Evolutionary conservation across 2,113 vertebrate species (phyloP), one percentile per base, ranked within the genome.

Genomic region (Amia ocellicauda): DNA sequence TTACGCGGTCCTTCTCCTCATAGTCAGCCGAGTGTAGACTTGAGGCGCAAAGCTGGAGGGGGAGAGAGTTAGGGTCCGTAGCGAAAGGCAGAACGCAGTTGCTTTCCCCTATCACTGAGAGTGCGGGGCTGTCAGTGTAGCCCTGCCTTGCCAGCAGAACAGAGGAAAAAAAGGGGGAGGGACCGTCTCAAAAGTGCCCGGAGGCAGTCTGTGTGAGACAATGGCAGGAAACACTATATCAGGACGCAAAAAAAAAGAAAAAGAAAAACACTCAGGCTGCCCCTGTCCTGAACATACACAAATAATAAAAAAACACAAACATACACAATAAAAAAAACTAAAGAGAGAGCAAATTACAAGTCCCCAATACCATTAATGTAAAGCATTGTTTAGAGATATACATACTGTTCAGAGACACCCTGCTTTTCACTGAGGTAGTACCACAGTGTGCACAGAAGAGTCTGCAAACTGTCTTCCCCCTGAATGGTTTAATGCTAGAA

Each of bases 141-240:
- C 78, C 70, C 59, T 56, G 55, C 73, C 75, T 74, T 73, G 77
- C 73, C 80, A 72, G 74, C 67, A 36, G 74, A 72, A 73, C 70
- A 61, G 72, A 63, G 50, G 61, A 62, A 60, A 58, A 57, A 62
- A 49, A 78, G 76, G 68, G 72, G 75, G 78, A 78, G 77, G 78
- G 78, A 73, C 74, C 1, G 23, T 45, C 67, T 83, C 76, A 74
- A 74, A 71, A 27, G 16, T 64, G 70, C 77, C 78, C 77, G 77
- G 71, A 71, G 58, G 69, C 74, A 78, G 79, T 74, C 72, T 74
- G 69, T 61, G 72, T 69, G 66, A 76, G 75, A 89, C 82, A 87
- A 86, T 85, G 68, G 81, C 73, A 85, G 85, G 85, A 88, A 85
- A 74, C 76, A 62, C 72, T 74, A 69, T 69, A 73, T 81, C 72